Conservation (phyloP, 2,113 vertebrate genomes). For the Gavialis gangeticus region DNA sequence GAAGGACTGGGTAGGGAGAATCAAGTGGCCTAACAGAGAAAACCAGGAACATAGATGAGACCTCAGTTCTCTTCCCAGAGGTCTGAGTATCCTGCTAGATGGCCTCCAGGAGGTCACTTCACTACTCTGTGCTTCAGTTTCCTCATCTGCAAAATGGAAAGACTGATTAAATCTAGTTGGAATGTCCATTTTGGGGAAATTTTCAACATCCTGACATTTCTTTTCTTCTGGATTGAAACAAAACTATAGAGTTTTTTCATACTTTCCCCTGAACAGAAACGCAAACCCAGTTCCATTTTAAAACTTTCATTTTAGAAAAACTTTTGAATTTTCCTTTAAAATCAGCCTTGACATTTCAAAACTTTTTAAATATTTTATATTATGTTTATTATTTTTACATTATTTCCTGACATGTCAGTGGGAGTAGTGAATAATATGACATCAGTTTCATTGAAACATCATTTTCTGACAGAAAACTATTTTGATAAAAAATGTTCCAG, state of each 20-base stretch:
- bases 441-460: not conserved
- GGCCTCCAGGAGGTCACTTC: not conserved
- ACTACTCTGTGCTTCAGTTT: not conserved
- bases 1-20: accelerated
- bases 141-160: not conserved
- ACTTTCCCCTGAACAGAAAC: not conserved
- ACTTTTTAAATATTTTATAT: not conserved
- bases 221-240: not conserved
- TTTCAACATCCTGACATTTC: not conserved
- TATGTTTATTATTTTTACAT: accelerated
- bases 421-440: not conserved
- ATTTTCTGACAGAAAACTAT: not conserved
- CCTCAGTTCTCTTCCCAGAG: not conserved
- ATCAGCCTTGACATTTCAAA: not conserved
- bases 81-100: not conserved
- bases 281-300: not conserved
- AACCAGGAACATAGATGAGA: not conserved
- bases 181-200: not conserved
- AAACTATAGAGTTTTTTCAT: not conserved
- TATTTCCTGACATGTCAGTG: not conserved
- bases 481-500: not conserved
- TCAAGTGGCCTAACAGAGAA: not conserved
- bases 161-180: not conserved
- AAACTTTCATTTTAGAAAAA: not conserved
- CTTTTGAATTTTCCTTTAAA: not conserved